Base-by-base conservation (phyloP, 2,113 vertebrate genomes). In the Ursus arctos region DNA sequence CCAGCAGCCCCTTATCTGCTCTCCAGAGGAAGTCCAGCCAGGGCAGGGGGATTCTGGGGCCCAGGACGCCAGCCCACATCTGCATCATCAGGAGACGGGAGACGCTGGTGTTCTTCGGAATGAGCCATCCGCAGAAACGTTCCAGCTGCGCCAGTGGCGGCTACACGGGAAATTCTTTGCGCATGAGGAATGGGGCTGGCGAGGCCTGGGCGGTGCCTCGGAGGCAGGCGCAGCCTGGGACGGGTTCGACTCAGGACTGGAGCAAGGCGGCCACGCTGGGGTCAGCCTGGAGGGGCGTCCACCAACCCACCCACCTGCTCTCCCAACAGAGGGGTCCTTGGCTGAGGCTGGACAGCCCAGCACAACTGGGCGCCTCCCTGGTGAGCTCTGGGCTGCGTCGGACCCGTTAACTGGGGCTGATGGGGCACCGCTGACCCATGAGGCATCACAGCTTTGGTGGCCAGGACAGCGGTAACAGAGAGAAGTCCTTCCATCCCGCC, bases 201-300 rank as follows among this genome's bases (percentile, higher is more conserved):
- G 31, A 33, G 19, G 47, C 53, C 90, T 24, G 16, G 40, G 61
- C 22, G 18, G 71, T 2, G 0, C 1, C 19, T 51, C 14, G 33
- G 91, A 77, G 96, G 94, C 96, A 93, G 97, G 96, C 91, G 55
- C 95, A 72, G 97, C 86, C 96, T 96, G 89, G 97, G 89, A 96
- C 92, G 49, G 69, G 53, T 15, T 11, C 2, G 55, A 16, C 9
- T 36, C 4, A 0, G 4, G 28, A 69, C 61, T 19, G n/a, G 43
- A 14, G 83, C 84, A 13, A 12, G 80, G 77, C 33, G 2, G 65
- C 77, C 4, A 0, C 47, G 1, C 4, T 0, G n/a, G 80, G 53
- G 88, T 76, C 57, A 57, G 55, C 79, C 36, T 49, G 33, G 21
- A 76, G 47, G 61, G 55, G 43, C 12, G 18, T 26, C 49, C 72